Evolutionary conservation across 2,797 vertebrate species (phyloP), one percentile per base, ranked within the genome.

Genomic region (Pseudopleuronectes americanus): DNA sequence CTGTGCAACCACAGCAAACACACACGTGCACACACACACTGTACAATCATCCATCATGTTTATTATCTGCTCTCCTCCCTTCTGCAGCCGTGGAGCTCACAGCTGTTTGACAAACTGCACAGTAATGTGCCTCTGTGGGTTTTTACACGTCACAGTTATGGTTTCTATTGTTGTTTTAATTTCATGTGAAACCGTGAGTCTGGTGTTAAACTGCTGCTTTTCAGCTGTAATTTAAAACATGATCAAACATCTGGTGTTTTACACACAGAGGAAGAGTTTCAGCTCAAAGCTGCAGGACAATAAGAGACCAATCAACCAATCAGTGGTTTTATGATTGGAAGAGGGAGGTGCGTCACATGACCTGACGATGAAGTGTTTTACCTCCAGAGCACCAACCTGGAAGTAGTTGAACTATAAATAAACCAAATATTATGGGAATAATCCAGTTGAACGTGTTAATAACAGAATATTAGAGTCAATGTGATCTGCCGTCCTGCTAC

Each of bases 241-340:
- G 52, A 73, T 49, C 43, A 54, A 73, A 70, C 66, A 66, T 78
- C 68, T 62, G 67, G 14, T 13, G 19, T 41, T 55, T 64, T 53
- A 3, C 17, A 21, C 41, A 43, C 13, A 38, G 9, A 38, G 9
- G 36, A 1, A 38, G 10, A 38, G 4, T 41, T 63, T 54, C 12
- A 62, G 33, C 33, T 33, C 31, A 53, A 23, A 1, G 17, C 56
- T 45, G 55, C 61, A 41, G 45, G 49, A 51, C 49, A 36, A 71
- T n/a, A 9, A 16, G 31, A 47, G 4, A 33, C 1, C 1, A 45
- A 10, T 4, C 51, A 33, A 12, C 28, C 56, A 6, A 26, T 26
- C 2, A 43, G 48, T 13, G 24, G 21, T 13, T 54, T 28, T 26
- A 26, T 13, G 36, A 41, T 21, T 12, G 43, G 43, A 45, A 19